Conservation (phyloP, 2,888 invertebrate genomes). For the Cerceris ruficornis region DNA sequence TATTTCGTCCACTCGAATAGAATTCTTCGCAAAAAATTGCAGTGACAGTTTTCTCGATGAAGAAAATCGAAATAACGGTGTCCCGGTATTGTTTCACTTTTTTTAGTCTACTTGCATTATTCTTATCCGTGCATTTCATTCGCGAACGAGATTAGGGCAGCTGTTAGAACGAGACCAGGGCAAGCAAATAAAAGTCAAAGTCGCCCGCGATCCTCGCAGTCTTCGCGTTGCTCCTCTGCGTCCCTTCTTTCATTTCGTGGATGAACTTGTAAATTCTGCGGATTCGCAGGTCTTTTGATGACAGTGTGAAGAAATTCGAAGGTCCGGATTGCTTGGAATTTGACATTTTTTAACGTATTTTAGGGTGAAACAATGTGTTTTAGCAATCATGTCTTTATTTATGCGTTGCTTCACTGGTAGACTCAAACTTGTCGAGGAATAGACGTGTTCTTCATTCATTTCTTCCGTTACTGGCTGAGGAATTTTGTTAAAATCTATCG, state of each 20-base stretch:
- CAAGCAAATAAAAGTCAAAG: conserved; percentile 14
- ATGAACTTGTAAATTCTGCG: not conserved
- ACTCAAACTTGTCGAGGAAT: no score
- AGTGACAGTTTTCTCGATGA: not conserved
- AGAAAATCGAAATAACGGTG: not conserved
- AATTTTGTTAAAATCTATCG: no score
- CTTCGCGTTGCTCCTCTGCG: conserved; percentile 16
- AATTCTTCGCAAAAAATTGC: not conserved
- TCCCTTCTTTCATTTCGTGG: conserved; percentile 7
- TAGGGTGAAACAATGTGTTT: no score
- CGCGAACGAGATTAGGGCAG: conserved; percentile 11
- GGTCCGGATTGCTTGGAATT: no score
- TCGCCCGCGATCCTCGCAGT: conserved; percentile 21
- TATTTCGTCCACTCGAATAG: not conserved
- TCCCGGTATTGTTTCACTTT: not conserved
- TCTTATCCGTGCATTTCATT: conserved; percentile 14
- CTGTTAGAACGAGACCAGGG: conserved; percentile 7
- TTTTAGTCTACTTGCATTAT: not conserved
- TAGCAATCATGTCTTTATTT: no score
- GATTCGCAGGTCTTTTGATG: not conserved
- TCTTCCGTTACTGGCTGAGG: no score
- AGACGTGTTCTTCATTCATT: no score
- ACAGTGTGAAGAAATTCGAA: not conserved
- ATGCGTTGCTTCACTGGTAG: no score
- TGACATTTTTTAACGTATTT: no score